Evolutionary conservation across 2,888 invertebrate genomes (phyloP).

Genomic region (Elaeidobius kamerunicus): DNA sequence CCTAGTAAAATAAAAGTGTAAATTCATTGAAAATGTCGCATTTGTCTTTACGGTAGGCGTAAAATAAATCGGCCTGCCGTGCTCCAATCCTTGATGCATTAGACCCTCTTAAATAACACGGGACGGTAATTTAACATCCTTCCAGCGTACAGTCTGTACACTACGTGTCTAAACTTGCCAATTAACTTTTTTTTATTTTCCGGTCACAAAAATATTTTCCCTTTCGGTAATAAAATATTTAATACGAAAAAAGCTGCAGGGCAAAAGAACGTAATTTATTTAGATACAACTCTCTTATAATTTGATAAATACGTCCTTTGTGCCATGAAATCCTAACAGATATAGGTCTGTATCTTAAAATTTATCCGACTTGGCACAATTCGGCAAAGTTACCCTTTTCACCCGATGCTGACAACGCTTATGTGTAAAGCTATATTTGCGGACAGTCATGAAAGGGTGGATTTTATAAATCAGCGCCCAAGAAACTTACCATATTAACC

Average conservation of each 20-base stretch:
- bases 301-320: too few species aligned
- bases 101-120: constrained; percentile 19
- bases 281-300: too few species aligned
- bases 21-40: too few species aligned
- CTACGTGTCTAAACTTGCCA: constrained; percentile 11
- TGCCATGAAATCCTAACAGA: background rate
- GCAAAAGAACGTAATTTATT: too few species aligned
- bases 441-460: constrained; percentile 3
- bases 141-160: background rate
- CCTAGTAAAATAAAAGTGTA: too few species aligned
- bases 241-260: background rate
- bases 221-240: constrained; percentile 1
- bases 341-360: too few species aligned
- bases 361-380: too few species aligned
- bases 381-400: constrained; percentile 10
- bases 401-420: constrained; percentile 4
- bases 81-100: constrained; percentile 17
- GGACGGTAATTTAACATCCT: constrained; percentile 20
- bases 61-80: constrained; percentile 14
- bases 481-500: too few species aligned
- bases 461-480: constrained; percentile 11
- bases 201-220: constrained; percentile 1
- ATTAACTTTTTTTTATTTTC: constrained; percentile 9
- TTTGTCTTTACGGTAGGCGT: constrained; percentile 1
- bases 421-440: constrained; percentile 14